Conservation (phyloP, 2,113 vertebrate species). For the Nothobranchius furzeri region DNA sequence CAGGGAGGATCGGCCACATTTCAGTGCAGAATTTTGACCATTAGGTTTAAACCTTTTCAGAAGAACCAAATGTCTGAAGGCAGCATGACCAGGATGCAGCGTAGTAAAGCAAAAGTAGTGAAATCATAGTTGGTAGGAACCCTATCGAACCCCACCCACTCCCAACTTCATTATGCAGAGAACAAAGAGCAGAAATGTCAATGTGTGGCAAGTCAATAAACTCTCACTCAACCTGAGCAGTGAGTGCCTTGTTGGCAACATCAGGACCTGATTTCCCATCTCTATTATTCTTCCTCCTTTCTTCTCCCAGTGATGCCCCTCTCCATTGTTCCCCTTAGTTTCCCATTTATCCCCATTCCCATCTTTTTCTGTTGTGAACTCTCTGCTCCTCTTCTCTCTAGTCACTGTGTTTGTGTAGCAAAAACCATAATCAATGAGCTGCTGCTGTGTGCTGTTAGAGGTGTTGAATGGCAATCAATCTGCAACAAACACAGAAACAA, state of each 20-base stretch:
- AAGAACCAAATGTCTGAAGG: conserved; percentile 10
- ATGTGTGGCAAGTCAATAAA: conserved; percentile 41
- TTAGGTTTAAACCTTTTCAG: conserved; percentile 19
- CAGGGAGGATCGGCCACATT: conserved; percentile 7
- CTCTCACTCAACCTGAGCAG: conserved; percentile 35
- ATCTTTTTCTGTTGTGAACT: conserved; percentile 12
- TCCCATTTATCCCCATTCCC: conserved; percentile 6
- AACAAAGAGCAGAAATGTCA: conserved; percentile 39
- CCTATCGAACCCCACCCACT: background rate
- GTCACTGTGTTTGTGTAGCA: conserved; percentile 49
- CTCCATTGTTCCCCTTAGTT: background rate
- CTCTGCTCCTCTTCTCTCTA: background rate
- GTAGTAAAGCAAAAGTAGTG: conserved; percentile 1
- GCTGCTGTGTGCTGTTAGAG: conserved; percentile 48
- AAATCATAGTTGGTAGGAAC: conserved; percentile 2
- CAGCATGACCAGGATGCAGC: background rate
- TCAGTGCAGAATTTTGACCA: conserved; percentile 30
- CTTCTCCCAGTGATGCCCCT: background rate
- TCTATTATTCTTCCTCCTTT: conserved; percentile 4
- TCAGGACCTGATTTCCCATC: conserved; percentile 8
- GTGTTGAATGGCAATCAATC: conserved; percentile 67
- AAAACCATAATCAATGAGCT: conserved; percentile 60
- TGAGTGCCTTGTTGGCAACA: conserved; percentile 24
- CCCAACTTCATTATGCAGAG: conserved; percentile 31
- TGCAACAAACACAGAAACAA: conserved; percentile 40